phyloP scores from a whole-genome alignment of 2,888 invertebrate species.

The Helobdella robusta region DNA sequence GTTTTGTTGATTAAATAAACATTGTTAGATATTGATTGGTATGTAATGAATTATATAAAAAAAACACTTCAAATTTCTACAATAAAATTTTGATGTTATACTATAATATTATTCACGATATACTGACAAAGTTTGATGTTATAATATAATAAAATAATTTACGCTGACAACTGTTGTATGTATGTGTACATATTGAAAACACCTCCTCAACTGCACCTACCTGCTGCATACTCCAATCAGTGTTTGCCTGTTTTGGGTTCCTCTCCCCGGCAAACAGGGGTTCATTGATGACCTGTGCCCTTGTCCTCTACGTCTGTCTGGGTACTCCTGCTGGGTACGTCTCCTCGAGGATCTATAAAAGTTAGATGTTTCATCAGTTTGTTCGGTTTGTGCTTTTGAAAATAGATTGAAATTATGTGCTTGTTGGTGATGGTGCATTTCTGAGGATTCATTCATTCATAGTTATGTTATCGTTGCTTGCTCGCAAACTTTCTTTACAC shows the following conservation, averaged over 20 bases:
- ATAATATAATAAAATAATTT: no score
- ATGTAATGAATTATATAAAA: no score
- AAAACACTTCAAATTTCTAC: no score
- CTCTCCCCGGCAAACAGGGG: slow-evolving; percentile 96
- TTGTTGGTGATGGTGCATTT: not conserved
- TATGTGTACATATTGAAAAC: not conserved
- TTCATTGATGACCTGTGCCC: slow-evolving; percentile 92
- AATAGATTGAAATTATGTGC: no score
- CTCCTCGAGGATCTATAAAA: slow-evolving; percentile 92
- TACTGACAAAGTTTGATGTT: no score
- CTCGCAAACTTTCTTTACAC: no score
- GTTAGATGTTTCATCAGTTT: slow-evolving; percentile 47
- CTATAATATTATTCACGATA: no score
- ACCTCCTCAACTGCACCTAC: not conserved
- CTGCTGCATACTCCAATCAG: slow-evolving; percentile 52
- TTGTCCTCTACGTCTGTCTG: slow-evolving; percentile 89
- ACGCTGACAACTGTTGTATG: not conserved
- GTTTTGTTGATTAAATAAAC: no score
- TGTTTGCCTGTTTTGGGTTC: slow-evolving; percentile 95
- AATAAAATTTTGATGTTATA: no score
- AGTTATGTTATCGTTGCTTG: no score
- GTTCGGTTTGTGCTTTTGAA: not conserved
- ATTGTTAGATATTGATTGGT: no score
- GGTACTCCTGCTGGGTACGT: slow-evolving; percentile 94
- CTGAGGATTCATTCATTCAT: not conserved